Percentiles rank a stretch among this genome's conserved stretches.
Conservation (phyloP, 2,888 invertebrate species). For the Synanthedon andrenaeformis region DNA sequence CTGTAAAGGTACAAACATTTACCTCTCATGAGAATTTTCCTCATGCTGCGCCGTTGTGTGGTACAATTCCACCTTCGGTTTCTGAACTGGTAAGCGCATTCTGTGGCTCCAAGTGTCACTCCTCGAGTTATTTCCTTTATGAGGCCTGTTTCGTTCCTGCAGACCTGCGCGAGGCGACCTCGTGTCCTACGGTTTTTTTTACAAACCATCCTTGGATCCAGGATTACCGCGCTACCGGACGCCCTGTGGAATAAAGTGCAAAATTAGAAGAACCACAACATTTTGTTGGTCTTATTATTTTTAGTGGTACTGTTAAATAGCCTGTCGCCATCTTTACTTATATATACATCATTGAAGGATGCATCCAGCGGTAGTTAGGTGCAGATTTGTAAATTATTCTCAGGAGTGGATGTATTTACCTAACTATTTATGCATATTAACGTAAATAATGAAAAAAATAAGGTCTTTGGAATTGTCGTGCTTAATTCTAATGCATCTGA, state of each 20-base stretch:
- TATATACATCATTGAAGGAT: no score
- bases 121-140: constrained; percentile 87
- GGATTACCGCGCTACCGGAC: constrained; percentile 85
- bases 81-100: constrained; percentile 90
- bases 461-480: no score
- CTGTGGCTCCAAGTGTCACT: constrained; percentile 83
- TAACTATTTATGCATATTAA: no score
- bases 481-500: no score
- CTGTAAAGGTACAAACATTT: background rate
- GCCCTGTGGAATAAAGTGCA: constrained; percentile 67
- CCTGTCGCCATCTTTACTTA: no score
- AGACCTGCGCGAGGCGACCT: constrained; percentile 84
- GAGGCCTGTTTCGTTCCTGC: constrained; percentile 84
- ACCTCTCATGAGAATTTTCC: constrained; percentile 90
- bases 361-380: no score
- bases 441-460: no score
- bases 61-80: constrained; percentile 92
- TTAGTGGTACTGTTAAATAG: background rate
- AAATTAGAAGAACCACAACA: background rate
- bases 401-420: no score
- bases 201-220: constrained; percentile 91
- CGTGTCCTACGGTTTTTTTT: constrained; percentile 83
- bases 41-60: constrained; percentile 81
- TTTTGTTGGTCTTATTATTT: background rate
- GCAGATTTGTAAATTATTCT: no score